Percentiles rank a stretch among this genome's conserved stretches.
These are phyloP conservation scores for Gallinago media DNA, from an alignment of 2,113 vertebrate genomes.

Conservation along the genomic window DNA sequence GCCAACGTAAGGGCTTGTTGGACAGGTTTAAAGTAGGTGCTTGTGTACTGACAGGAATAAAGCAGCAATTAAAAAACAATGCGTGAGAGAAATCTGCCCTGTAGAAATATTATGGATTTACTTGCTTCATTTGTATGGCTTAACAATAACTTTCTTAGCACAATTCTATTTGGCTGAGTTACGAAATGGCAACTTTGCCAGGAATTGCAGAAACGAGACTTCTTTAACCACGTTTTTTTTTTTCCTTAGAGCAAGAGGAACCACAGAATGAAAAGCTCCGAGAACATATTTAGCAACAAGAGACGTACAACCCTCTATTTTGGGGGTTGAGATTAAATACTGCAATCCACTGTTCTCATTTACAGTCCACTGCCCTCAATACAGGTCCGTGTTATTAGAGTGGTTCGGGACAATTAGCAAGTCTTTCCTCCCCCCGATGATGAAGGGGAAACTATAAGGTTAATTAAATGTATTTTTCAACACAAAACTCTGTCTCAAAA, in stretches of 20 bases:
- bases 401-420: background rate
- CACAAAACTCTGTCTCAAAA: background rate
- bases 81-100: background rate
- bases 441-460: background rate
- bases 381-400: background rate
- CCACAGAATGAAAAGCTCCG: background rate
- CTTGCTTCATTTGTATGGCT: background rate
- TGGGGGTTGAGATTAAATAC: background rate
- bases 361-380: background rate
- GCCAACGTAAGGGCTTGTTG: background rate
- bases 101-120: background rate
- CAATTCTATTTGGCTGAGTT: background rate
- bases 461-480: slow-evolving; percentile 23
- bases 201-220: background rate
- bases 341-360: background rate
- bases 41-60: background rate
- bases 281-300: background rate
- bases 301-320: background rate
- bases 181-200: background rate
- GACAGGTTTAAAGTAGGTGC: background rate
- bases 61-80: background rate
- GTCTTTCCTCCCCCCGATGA: background rate
- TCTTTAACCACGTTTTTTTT: background rate
- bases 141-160: background rate
- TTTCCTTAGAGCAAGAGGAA: background rate